These are phyloP conservation scores for Campoletis raptor DNA, from an alignment of 2,888 invertebrate species.

Conservation along the genomic window DNA sequence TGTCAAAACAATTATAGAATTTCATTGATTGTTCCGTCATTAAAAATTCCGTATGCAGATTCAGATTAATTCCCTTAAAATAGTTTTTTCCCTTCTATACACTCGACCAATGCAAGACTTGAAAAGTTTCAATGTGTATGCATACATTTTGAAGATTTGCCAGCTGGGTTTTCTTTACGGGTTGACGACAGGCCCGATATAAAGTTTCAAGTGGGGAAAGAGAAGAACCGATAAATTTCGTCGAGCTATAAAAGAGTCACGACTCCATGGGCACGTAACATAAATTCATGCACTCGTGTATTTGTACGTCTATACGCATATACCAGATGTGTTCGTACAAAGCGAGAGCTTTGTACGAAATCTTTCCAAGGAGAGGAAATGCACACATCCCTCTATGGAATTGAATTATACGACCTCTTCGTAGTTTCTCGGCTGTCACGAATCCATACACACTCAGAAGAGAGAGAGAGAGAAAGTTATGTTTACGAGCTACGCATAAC, in stretches of 20 bases:
- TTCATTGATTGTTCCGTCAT: neutral
- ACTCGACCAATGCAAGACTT: neutral
- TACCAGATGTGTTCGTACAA: slow-evolving; percentile 1
- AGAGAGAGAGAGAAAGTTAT: slow-evolving; percentile 28
- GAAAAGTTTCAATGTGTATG: neutral
- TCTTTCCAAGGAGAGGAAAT: slow-evolving; percentile 9
- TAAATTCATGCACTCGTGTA: slow-evolving; percentile 34
- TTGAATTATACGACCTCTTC: slow-evolving; percentile 36
- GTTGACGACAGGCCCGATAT: slow-evolving; percentile 78
- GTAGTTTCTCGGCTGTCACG: neutral
- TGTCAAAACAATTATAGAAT: too few species aligned
- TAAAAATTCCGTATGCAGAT: neutral
- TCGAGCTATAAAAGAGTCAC: slow-evolving; percentile 50
- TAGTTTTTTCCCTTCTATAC: neutral
- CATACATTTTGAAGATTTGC: neutral
- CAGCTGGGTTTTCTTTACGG: slow-evolving; percentile 73
- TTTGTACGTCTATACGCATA: slow-evolving; percentile 4
- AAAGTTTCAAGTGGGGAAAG: slow-evolving; percentile 73
- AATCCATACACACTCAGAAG: slow-evolving; percentile 10
- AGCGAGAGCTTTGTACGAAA: neutral
- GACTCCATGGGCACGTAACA: slow-evolving; percentile 37
- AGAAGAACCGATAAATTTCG: slow-evolving; percentile 70
- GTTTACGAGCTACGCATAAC: slow-evolving; percentile 52
- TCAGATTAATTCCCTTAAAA: neutral
- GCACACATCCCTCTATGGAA: slow-evolving; percentile 29